These are phyloP conservation scores for Apantesis nais DNA, from an alignment of 2,888 invertebrate genomes.

Conservation along the genomic window DNA sequence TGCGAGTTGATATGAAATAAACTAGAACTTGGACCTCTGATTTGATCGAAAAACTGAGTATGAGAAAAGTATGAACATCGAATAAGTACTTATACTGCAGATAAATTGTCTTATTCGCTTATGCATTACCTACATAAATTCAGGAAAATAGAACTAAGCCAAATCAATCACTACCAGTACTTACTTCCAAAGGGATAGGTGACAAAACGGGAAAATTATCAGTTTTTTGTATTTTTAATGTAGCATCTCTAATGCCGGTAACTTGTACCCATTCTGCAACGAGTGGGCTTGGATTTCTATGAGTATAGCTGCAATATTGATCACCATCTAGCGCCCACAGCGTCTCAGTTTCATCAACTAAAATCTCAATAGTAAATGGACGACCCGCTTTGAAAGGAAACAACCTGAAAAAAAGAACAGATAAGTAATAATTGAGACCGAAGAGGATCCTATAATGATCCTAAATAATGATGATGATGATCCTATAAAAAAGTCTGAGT, in stretches of 20 bases:
- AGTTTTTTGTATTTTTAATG: conserved; percentile 87
- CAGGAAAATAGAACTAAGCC: not conserved
- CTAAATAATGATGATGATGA: too few relatives aligned
- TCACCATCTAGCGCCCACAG: conserved; percentile 90
- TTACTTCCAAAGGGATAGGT: conserved; percentile 61
- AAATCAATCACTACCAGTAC: conserved; percentile 17
- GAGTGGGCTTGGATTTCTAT: conserved; percentile 78
- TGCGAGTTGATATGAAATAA: too few relatives aligned
- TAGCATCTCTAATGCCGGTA: conserved; percentile 86
- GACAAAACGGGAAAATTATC: conserved; percentile 74
- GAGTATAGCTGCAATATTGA: conserved; percentile 89
- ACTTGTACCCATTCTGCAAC: conserved; percentile 82
- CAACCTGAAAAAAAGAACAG: conserved; percentile 56
- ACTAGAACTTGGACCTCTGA: too few relatives aligned
- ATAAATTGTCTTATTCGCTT: not conserved
- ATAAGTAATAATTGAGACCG: not conserved
- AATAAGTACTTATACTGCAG: not conserved
- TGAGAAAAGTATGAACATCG: not conserved
- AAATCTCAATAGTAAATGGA: conserved; percentile 85
- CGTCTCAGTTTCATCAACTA: conserved; percentile 86
- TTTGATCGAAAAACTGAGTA: not conserved
- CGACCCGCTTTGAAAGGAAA: conserved; percentile 81
- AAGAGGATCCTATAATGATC: too few relatives aligned
- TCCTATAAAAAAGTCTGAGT: too few relatives aligned
- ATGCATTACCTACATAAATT: not conserved